These are phyloP conservation scores for Podarcis siculus DNA, from an alignment of 2,797 vertebrate species.

Conservation along the genomic window DNA sequence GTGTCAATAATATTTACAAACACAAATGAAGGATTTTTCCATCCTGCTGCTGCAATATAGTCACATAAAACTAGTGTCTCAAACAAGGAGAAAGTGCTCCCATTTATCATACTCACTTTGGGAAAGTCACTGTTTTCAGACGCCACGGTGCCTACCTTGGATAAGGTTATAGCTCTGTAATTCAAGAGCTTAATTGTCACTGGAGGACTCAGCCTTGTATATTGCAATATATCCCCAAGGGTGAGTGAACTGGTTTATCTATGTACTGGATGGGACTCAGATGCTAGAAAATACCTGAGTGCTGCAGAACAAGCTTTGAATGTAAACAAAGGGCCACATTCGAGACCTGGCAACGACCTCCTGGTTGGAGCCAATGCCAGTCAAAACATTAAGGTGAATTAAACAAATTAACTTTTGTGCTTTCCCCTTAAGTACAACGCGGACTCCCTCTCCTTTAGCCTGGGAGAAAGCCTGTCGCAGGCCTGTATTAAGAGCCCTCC, in stretches of 20 bases:
- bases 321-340: not conserved
- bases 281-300: not conserved
- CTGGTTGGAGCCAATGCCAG: not conserved
- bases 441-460: not conserved
- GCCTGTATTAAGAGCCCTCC: not conserved
- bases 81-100: constrained; percentile 55
- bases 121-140: constrained; percentile 55
- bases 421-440: not conserved
- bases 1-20: constrained; percentile 67
- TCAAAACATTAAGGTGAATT: not conserved
- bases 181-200: constrained; percentile 50
- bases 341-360: not conserved
- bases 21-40: constrained; percentile 58
- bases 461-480: not conserved
- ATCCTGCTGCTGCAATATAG: constrained; percentile 53
- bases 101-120: constrained; percentile 51
- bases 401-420: not conserved
- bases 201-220: constrained; percentile 47
- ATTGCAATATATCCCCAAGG: constrained; percentile 52
- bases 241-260: constrained; percentile 37
- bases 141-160: constrained; percentile 39
- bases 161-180: constrained; percentile 58
- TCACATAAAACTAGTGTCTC: constrained; percentile 57
- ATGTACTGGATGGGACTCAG: constrained; percentile 22
- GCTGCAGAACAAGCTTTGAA: not conserved